Evolutionary conservation across 2,888 invertebrate genomes (phyloP).

Genomic region (Philereme transversata): DNA sequence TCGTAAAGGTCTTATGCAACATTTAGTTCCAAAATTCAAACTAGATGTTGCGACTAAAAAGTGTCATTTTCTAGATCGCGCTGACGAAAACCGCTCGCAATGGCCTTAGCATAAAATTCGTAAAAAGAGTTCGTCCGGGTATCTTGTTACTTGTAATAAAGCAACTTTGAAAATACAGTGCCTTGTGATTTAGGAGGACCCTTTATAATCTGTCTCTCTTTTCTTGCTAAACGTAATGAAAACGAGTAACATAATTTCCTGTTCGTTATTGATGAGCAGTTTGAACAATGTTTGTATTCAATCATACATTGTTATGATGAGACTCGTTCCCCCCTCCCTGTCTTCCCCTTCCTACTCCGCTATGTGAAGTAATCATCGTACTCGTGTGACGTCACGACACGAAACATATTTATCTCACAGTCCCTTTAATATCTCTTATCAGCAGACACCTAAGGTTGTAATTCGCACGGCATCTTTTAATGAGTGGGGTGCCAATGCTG

Average conservation of each 20-base stretch:
- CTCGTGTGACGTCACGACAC: slow-evolving; percentile 48
- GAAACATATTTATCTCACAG: slow-evolving; percentile 40
- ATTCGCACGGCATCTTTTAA: slow-evolving; percentile 5
- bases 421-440: background rate
- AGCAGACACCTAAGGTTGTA: slow-evolving; percentile 10
- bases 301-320: slow-evolving; percentile 44
- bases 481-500: slow-evolving; percentile 11
- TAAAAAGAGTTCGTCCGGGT: too few relatives aligned
- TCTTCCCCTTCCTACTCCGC: slow-evolving; percentile 2
- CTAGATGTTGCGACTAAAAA: too few relatives aligned
- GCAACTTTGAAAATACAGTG: too few relatives aligned
- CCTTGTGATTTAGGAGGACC: too few relatives aligned
- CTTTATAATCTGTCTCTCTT: too few relatives aligned
- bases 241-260: slow-evolving; percentile 1
- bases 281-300: slow-evolving; percentile 43
- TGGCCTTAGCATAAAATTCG: too few relatives aligned
- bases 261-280: slow-evolving; percentile 21
- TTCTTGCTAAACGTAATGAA: background rate
- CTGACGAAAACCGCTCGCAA: too few relatives aligned
- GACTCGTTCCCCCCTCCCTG: slow-evolving; percentile 4
- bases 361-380: slow-evolving; percentile 56
- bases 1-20: too few relatives aligned
- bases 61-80: too few relatives aligned
- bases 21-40: too few relatives aligned
- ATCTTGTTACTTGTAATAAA: too few relatives aligned